These are phyloP conservation scores for Cyclura pinguis DNA, from an alignment of 2,797 vertebrate genomes.

Conservation along the genomic window DNA sequence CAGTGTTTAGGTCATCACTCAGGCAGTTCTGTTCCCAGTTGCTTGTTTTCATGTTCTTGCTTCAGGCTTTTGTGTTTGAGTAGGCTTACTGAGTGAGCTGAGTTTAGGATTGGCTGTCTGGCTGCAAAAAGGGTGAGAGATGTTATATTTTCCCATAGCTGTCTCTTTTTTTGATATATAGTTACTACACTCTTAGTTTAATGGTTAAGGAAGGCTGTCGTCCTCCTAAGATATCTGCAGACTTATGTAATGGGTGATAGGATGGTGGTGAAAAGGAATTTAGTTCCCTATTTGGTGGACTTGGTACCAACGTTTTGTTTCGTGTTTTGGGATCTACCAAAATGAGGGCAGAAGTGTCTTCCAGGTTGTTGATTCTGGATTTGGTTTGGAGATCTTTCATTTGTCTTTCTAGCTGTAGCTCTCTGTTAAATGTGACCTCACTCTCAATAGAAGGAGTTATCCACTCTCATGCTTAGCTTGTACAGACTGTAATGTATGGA, in stretches of 20 bases:
- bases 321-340: not conserved
- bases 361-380: not conserved
- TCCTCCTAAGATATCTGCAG: not conserved
- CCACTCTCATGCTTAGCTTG: not conserved
- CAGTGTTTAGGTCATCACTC: no score
- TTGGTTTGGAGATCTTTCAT: not conserved
- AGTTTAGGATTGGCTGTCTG: not conserved
- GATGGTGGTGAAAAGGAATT: not conserved
- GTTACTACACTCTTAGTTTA: not conserved
- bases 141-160: not conserved
- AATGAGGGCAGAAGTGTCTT: not conserved
- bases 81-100: not conserved
- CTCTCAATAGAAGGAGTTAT: not conserved
- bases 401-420: no score
- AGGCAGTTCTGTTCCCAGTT: not conserved
- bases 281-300: not conserved
- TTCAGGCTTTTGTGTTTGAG: not conserved
- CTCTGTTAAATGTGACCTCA: not conserved
- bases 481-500: not conserved
- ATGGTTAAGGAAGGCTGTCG: not conserved
- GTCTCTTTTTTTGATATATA: slow-evolving; percentile 1
- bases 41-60: not conserved
- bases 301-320: not conserved
- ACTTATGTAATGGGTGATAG: not conserved
- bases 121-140: not conserved